Conservation (phyloP, 2,113 vertebrate genomes). For the Eira barbara region DNA sequence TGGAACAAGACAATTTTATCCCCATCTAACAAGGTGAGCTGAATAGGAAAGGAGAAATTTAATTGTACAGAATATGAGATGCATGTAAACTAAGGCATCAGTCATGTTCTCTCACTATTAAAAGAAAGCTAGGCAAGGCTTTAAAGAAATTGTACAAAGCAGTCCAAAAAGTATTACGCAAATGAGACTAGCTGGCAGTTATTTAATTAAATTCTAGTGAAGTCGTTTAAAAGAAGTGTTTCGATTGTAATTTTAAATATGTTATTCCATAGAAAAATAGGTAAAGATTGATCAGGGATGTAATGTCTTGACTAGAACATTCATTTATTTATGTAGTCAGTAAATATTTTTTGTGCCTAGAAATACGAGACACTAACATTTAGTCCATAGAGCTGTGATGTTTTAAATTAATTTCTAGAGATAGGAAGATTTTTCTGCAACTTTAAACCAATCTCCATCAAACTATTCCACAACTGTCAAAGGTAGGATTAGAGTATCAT, state of each 20-base stretch:
- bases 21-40: not conserved
- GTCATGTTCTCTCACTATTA: not conserved
- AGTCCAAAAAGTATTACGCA: not conserved
- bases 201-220: not conserved
- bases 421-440: not conserved
- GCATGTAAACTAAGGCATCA: not conserved
- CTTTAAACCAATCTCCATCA: not conserved
- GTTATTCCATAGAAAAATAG: not conserved
- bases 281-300: not conserved
- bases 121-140: not conserved
- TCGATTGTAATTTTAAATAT: not conserved
- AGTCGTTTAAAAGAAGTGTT: constrained; percentile 17
- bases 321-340: not conserved
- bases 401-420: constrained; percentile 42
- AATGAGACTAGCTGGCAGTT: not conserved
- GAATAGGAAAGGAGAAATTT: not conserved
- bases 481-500: not conserved
- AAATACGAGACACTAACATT: not conserved
- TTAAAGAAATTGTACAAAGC: not conserved
- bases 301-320: not conserved
- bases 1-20: not conserved
- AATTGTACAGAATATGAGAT: not conserved
- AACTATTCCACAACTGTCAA: not conserved
- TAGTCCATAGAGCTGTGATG: not conserved
- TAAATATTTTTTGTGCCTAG: constrained; percentile 22